phyloP scores from a whole-genome alignment of 1,140 invertebrate genomes.

The Ostrea edulis region DNA sequence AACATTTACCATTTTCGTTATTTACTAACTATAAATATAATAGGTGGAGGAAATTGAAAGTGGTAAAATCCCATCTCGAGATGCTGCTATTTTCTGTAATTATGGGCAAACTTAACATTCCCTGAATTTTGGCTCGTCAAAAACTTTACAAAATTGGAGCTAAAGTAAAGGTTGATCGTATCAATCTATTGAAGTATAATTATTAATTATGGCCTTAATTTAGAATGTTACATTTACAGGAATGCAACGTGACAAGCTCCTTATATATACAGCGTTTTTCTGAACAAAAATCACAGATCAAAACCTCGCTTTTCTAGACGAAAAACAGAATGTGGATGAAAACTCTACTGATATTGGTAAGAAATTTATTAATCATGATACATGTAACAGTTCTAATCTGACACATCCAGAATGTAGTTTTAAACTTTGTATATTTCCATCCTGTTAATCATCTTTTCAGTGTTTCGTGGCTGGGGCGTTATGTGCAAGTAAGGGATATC shows the following conservation, averaged over 20 bases:
- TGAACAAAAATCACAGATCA: background rate
- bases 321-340: background rate
- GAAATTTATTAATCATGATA: background rate
- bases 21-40: background rate
- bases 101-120: background rate
- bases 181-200: background rate
- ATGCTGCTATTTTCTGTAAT: background rate
- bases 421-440: too few species aligned
- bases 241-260: background rate
- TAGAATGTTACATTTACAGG: background rate
- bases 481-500: background rate
- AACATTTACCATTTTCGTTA: too few species aligned
- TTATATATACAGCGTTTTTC: background rate
- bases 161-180: background rate
- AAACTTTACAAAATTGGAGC: background rate
- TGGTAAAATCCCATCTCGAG: background rate
- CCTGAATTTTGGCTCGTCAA: background rate
- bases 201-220: background rate
- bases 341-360: background rate
- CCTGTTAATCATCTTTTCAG: background rate
- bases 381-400: too few species aligned
- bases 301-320: background rate
- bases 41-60: background rate
- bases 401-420: too few species aligned
- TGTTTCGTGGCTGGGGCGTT: background rate